Evolutionary conservation across 2,797 vertebrate genomes (phyloP).

Genomic region (Phataginus tetradactyla): DNA sequence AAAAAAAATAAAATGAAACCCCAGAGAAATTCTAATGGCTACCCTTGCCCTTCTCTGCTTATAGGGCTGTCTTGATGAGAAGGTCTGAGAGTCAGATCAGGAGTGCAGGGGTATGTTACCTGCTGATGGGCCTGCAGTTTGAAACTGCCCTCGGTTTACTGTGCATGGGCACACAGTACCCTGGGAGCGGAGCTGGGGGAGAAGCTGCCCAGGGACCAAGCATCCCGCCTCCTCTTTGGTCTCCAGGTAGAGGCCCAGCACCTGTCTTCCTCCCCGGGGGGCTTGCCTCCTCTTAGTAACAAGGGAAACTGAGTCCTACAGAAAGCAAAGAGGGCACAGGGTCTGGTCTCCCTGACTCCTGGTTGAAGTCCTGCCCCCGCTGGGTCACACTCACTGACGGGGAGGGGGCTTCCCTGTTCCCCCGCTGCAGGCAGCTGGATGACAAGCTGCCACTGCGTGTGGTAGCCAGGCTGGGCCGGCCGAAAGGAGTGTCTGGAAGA

Average conservation of each 20-base stretch:
- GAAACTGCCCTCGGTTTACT: not conserved
- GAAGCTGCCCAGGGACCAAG: not conserved
- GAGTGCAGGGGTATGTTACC: too few species aligned
- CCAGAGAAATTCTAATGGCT: not conserved
- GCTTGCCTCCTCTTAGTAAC: not conserved
- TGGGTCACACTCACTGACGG: slow-evolving; percentile 54
- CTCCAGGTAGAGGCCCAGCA: not conserved
- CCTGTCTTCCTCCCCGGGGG: not conserved
- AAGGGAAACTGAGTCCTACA: not conserved
- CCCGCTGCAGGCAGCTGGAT: not conserved
- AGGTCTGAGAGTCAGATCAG: not conserved
- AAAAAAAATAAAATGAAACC: not conserved
- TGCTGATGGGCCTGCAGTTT: fast-evolving
- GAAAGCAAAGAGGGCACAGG: not conserved
- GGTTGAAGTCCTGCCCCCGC: not conserved
- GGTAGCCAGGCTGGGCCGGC: not conserved
- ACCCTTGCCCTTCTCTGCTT: not conserved
- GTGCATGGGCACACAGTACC: not conserved
- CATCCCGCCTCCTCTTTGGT: not conserved
- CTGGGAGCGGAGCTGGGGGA: fast-evolving
- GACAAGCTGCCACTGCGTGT: not conserved
- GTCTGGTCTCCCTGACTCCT: not conserved
- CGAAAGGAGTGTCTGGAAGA: not conserved
- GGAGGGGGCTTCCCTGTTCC: slow-evolving; percentile 5
- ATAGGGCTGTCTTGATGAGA: not conserved